Evolutionary conservation across 2,797 vertebrate species (phyloP).

Genomic region (Scolopax bukidnonensis): DNA sequence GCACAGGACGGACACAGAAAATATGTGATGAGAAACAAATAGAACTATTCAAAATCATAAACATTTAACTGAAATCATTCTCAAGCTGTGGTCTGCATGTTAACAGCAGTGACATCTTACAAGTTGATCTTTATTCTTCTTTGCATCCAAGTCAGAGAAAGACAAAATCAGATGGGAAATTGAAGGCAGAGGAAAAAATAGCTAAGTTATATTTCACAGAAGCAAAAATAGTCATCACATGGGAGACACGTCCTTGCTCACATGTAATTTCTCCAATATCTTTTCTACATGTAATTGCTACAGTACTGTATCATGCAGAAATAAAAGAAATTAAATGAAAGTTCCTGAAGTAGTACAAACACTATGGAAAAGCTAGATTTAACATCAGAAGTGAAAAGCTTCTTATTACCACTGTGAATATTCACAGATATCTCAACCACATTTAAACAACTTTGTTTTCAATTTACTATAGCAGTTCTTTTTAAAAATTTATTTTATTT

Average conservation of each 20-base stretch:
- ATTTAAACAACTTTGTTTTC: not conserved
- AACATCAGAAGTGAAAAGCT: not conserved
- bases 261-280: not conserved
- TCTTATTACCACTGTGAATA: not conserved
- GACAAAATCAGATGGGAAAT: not conserved
- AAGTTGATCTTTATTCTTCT: not conserved
- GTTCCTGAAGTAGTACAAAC: not conserved
- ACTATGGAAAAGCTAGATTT: not conserved
- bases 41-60: not conserved
- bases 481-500: not conserved
- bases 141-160: not conserved
- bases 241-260: not conserved
- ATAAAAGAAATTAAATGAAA: not conserved
- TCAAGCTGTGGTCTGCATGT: not conserved
- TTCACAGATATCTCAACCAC: not conserved
- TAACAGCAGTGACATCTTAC: not conserved
- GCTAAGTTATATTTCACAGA: not conserved
- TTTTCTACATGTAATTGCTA: not conserved
- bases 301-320: not conserved
- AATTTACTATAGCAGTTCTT: not conserved
- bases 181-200: conserved; percentile 19
- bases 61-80: not conserved
- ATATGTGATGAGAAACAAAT: not conserved
- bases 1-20: not conserved
- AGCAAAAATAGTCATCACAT: not conserved